Base-by-base conservation (phyloP, 2,797 vertebrate species). In the Trichosurus vulpecula region DNA sequence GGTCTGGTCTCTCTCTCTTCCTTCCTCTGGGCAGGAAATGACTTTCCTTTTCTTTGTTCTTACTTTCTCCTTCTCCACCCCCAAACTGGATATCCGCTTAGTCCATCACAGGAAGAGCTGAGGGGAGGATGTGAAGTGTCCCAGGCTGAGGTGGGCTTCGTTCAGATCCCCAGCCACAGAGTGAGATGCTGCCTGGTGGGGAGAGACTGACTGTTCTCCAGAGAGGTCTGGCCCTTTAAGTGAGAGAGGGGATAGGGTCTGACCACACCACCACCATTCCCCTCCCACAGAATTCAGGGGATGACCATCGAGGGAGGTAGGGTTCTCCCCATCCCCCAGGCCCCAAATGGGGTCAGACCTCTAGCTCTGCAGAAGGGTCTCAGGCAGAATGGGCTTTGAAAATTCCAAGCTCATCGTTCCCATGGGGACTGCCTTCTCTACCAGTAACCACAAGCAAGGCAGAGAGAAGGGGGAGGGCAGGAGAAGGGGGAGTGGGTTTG, bases 21-120 rank as follows among this genome's bases (percentile, higher is more conserved):
- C 98, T 98, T 97, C 97, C 97, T 97, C 96, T 96, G 93, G 92
- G 95, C 98, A 98, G 98, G 97, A 98, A 98, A 97, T 97, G 97
- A 96, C 96, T 97, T 97, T 97, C 96, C 91, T 96, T 96, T 94
- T 95, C 97, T 98, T 98, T 98, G 97, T 98, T 97, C 96, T 95
- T 95, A 97, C 97, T 98, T 98, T 98, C 97, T 97, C 97, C 90
- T 90, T 52, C 41, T 47, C 74, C 0, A 90, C 92, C 95, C 93
- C 96, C 91, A 92, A 35, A 56, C 96, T 96, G 93, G 94, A 89
- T 94, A 94, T 96, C 94, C 89, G 91, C 66, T 94, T 57, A 35
- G 5, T 92, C 95, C 91, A 91, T 90, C 0, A 25, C 1, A 87
- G 90, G 91, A 92, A 91, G 94, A 87, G 89, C 92, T 94, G 41